Evolutionary conservation across 2,113 vertebrate genomes (phyloP).

Genomic region (Corythoichthys intestinalis): DNA sequence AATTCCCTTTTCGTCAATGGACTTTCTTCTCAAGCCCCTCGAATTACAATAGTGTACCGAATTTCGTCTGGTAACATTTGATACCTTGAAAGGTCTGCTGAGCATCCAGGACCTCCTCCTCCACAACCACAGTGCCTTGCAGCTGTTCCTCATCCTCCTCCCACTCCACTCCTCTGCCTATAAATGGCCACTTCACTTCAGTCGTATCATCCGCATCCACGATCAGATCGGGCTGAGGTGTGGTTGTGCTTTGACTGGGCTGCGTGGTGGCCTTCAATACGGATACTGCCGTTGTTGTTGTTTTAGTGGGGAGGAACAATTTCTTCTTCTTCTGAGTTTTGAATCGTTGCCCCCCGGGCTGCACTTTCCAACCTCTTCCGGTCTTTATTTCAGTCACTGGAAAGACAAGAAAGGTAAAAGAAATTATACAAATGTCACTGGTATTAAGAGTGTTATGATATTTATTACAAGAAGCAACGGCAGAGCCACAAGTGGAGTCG

Average conservation of each 20-base stretch:
- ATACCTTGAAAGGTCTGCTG: background rate
- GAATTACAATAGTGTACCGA: no score
- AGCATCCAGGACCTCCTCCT: conserved; percentile 5
- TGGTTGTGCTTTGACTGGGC: background rate
- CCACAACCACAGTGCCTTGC: conserved; percentile 34
- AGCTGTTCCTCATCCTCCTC: conserved; percentile 19
- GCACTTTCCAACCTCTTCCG: conserved; percentile 54
- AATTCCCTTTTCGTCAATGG: no score
- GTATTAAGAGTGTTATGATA: background rate
- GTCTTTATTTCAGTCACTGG: conserved; percentile 41
- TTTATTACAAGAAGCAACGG: conserved; percentile 40
- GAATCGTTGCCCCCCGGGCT: conserved; percentile 10
- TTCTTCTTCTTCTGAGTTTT: conserved; percentile 8
- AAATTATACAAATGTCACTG: background rate
- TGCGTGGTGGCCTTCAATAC: background rate
- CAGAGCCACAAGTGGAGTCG: conserved; percentile 54
- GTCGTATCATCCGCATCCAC: background rate
- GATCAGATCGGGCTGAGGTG: background rate
- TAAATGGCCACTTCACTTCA: conserved; percentile 18
- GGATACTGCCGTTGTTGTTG: background rate
- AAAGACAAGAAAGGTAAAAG: background rate
- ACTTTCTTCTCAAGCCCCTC: no score
- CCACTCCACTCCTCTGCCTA: conserved; percentile 31
- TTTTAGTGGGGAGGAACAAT: background rate
- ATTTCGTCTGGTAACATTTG: background rate